Conservation (phyloP, 1,140 invertebrate genomes). For the Pseudomyrmex sp. region DNA sequence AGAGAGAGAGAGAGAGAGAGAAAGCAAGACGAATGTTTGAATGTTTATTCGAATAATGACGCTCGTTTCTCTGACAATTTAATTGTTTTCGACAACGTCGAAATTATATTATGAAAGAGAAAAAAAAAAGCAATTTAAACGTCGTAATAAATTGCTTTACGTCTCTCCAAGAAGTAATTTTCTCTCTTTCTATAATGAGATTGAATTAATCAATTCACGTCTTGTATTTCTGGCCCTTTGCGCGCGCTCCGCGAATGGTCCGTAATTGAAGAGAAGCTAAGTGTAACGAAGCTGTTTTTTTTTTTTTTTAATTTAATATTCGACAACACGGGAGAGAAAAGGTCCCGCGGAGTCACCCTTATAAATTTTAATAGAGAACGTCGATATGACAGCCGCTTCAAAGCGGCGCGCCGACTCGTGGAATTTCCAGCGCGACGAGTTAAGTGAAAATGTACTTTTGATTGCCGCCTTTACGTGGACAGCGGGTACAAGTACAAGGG, state of each 20-base stretch:
- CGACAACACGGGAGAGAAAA: not conserved
- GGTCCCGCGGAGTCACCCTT: not conserved
- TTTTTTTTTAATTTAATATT: conserved; percentile 1
- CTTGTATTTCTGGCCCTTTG: not conserved
- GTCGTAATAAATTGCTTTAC: not conserved
- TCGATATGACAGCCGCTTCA: conserved; percentile 31
- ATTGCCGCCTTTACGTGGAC: conserved; percentile 37
- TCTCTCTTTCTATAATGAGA: not conserved
- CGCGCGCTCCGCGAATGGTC: too few species aligned
- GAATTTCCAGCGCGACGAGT: conserved; percentile 25
- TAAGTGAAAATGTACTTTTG: conserved; percentile 58
- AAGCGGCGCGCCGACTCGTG: not conserved
- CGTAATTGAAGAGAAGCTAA: not conserved
- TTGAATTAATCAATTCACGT: conserved; percentile 7
- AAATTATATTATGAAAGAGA: conserved; percentile 1
- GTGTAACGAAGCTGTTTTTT: not conserved
- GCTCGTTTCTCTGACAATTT: not conserved
- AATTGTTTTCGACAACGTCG: not conserved
- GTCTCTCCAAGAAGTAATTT: not conserved
- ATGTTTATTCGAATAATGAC: conserved; percentile 23
- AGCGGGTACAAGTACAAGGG: conserved; percentile 36
- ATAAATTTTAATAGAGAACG: conserved; percentile 22
- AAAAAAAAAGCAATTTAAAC: not conserved
- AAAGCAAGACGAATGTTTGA: too few species aligned
- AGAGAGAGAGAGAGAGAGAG: too few species aligned